Percentiles rank a stretch among this genome's conserved stretches.
phyloP scores from a whole-genome alignment of 2,888 invertebrate species.

The Podabrus alpinus region DNA sequence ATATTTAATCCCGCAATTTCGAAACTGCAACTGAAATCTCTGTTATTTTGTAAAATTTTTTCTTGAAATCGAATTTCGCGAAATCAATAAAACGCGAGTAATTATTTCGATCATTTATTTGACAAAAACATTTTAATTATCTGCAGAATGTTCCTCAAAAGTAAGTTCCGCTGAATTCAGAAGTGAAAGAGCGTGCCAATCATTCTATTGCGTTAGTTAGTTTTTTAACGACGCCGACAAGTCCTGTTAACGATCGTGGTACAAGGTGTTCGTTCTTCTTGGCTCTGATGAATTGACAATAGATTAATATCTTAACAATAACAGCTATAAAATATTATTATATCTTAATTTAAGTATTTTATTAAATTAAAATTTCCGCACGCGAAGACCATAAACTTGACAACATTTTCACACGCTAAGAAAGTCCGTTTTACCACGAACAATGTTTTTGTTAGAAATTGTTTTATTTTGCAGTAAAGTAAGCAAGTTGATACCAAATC shows the following conservation, averaged over 20 bases:
- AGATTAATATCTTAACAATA: constrained; percentile 3
- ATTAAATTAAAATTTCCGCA: neutral
- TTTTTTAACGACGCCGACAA: constrained; percentile 25
- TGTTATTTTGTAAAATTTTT: constrained; percentile 11
- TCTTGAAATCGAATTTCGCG: constrained; percentile 22
- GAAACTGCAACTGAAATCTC: constrained; percentile 8
- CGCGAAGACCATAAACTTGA: neutral
- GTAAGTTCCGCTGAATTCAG: constrained; percentile 37
- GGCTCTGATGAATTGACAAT: constrained; percentile 13
- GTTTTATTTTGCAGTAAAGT: neutral
- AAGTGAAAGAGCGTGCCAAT: constrained; percentile 36
- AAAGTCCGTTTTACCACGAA: neutral
- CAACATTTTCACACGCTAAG: neutral
- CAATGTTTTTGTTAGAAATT: neutral
- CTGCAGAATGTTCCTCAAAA: constrained; percentile 34
- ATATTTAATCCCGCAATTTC: neutral
- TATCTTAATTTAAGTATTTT: neutral
- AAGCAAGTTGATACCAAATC: neutral
- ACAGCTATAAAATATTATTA: neutral
- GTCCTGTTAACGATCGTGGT: constrained; percentile 7
- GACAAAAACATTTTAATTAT: constrained; percentile 29
- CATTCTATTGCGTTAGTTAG: constrained; percentile 37
- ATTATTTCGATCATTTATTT: constrained; percentile 27
- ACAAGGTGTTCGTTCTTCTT: constrained; percentile 7
- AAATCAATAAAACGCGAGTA: constrained; percentile 21